phyloP scores from a whole-genome alignment of 2,888 invertebrate genomes.

The Argyresthia goedartella region DNA sequence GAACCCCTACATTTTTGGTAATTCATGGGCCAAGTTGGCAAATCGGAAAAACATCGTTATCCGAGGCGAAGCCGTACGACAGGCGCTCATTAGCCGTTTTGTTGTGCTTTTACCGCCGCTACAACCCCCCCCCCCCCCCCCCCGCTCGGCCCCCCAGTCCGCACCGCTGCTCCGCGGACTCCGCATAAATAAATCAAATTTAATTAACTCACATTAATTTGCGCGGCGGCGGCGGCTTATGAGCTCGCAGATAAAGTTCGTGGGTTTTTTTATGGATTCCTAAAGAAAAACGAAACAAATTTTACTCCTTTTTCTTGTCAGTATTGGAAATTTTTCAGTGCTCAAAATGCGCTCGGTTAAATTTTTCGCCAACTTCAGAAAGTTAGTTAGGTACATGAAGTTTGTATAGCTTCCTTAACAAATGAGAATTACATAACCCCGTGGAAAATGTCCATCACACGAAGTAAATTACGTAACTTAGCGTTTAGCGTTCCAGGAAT shows the following conservation, averaged over 20 bases:
- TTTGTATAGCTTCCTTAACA: no score
- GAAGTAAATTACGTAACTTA: no score
- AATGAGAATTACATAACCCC: no score
- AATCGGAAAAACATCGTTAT: constrained; percentile 58
- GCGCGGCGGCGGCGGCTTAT: constrained; percentile 47
- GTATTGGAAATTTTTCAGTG: background rate
- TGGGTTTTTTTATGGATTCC: constrained; percentile 53
- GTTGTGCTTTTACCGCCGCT: constrained; percentile 52
- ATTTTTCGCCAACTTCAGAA: no score
- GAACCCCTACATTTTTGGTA: constrained; percentile 6
- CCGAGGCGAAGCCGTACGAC: constrained; percentile 56
- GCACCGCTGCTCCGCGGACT: constrained; percentile 19
- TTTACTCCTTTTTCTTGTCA: background rate
- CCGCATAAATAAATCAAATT: constrained; percentile 69
- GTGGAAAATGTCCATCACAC: no score
- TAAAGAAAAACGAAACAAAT: constrained; percentile 8
- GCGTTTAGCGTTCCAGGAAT: no score
- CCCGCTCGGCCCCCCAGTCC: constrained; percentile 28
- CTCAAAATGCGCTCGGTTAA: background rate
- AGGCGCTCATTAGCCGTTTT: constrained; percentile 63
- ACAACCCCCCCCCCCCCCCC: constrained; percentile 20
- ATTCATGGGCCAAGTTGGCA: constrained; percentile 35
- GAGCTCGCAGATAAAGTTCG: constrained; percentile 45
- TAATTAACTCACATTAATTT: constrained; percentile 71
- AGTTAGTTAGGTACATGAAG: no score